Evolutionary conservation across 2,113 vertebrate species (phyloP).

Genomic region (Progne subis): DNA sequence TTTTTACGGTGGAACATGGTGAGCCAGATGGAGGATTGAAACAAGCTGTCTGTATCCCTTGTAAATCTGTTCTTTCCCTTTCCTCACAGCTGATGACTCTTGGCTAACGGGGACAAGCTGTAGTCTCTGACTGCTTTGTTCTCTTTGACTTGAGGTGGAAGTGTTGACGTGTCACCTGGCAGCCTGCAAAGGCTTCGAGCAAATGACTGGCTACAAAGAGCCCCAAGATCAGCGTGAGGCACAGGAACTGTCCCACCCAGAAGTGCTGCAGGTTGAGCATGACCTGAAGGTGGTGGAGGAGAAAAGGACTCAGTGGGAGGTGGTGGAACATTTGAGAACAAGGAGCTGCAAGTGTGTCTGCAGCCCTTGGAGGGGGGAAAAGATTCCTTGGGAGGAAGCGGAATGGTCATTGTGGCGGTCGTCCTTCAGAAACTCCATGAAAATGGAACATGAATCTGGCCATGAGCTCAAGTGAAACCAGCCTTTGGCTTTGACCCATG

Average conservation of each 20-base stretch:
- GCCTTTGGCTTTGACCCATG: background rate
- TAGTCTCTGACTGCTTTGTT: background rate
- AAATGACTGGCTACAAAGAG: background rate
- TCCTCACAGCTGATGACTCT: background rate
- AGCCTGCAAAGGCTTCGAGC: background rate
- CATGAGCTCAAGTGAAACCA: too few species aligned
- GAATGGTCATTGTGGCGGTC: background rate
- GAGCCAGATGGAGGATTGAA: background rate
- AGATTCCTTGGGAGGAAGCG: background rate
- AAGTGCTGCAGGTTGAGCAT: too few species aligned
- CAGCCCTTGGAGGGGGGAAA: background rate
- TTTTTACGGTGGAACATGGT: background rate
- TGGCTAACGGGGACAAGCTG: background rate
- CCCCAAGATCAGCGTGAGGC: too few species aligned
- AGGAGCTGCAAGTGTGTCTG: background rate
- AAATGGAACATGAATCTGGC: background rate
- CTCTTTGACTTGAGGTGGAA: background rate
- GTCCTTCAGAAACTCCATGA: background rate
- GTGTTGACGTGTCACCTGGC: background rate
- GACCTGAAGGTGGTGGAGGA: background rate
- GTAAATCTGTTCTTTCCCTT: background rate
- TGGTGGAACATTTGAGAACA: background rate
- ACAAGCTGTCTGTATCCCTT: background rate
- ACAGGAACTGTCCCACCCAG: too few species aligned
- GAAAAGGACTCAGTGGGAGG: background rate